Evolutionary conservation across 2,113 vertebrate species (phyloP).

Genomic region (Setophaga petechia): DNA sequence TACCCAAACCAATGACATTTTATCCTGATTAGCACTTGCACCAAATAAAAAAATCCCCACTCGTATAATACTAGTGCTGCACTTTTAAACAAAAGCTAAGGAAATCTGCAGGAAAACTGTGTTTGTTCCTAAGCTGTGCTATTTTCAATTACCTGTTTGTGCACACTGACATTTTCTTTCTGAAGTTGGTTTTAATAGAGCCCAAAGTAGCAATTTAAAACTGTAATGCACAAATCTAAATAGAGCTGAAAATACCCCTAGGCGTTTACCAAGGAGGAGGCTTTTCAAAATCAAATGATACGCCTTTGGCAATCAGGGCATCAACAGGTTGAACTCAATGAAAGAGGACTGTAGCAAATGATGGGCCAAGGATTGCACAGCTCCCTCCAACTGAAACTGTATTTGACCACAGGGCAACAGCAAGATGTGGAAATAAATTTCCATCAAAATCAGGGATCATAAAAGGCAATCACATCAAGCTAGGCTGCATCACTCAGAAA

Average conservation of each 20-base stretch:
- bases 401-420: background rate
- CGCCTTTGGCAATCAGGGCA: background rate
- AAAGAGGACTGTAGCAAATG: background rate
- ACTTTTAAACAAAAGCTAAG: conserved; percentile 18
- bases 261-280: background rate
- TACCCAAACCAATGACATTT: background rate
- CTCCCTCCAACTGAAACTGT: background rate
- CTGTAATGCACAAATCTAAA: conserved; percentile 37
- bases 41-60: background rate
- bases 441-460: background rate
- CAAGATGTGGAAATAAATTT: background rate
- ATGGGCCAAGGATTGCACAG: background rate
- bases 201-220: conserved; percentile 46
- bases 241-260: conserved; percentile 16
- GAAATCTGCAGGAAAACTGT: background rate
- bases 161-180: conserved; percentile 44
- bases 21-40: background rate
- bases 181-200: conserved; percentile 53
- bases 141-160: conserved; percentile 46
- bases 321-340: conserved; percentile 14
- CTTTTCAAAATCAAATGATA: conserved; percentile 47
- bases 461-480: conserved; percentile 2
- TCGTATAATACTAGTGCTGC: background rate
- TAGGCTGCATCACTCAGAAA: background rate
- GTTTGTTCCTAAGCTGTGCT: conserved; percentile 1